Conservation (phyloP, 2,113 vertebrate genomes). For the Pachypanchax playfairii region DNA sequence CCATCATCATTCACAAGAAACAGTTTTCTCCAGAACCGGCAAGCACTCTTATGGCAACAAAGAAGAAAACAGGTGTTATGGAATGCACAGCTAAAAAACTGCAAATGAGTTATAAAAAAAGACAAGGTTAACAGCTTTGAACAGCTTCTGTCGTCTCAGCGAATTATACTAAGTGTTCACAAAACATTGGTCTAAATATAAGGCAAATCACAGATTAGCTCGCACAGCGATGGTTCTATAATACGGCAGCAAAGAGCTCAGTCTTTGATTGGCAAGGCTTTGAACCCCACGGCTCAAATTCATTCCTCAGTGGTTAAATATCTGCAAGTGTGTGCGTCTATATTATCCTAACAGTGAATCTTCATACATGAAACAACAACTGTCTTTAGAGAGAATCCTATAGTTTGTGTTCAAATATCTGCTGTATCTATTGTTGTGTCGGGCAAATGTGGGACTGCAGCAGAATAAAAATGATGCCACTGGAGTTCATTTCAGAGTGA, state of each 20-base stretch:
- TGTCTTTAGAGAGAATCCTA: slow-evolving; percentile 29
- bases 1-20: slow-evolving; percentile 43
- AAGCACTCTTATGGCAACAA: slow-evolving; percentile 26
- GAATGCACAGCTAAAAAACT: slow-evolving; percentile 45
- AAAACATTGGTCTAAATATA: slow-evolving; percentile 79
- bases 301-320: slow-evolving; percentile 53
- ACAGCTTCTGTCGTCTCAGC: slow-evolving; percentile 67
- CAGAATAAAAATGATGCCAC: slow-evolving; percentile 42
- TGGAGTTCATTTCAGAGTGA: slow-evolving; percentile 33
- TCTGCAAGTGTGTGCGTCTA: slow-evolving; percentile 33
- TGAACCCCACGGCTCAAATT: slow-evolving; percentile 59
- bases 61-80: slow-evolving; percentile 61
- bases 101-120: slow-evolving; percentile 62
- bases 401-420: slow-evolving; percentile 1
- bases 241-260: slow-evolving; percentile 56
- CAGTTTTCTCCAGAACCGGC: slow-evolving; percentile 28
- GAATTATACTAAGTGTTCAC: slow-evolving; percentile 74
- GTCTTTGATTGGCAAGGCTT: slow-evolving; percentile 67
- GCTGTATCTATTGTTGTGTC: slow-evolving; percentile 26
- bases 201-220: slow-evolving; percentile 70
- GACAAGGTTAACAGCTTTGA: slow-evolving; percentile 60
- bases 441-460: slow-evolving; percentile 41
- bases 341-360: slow-evolving; percentile 41
- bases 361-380: not conserved
- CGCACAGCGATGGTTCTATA: slow-evolving; percentile 66